These are phyloP conservation scores for Platycnemis pennipes DNA, from an alignment of 2,888 invertebrate species.

Conservation along the genomic window DNA sequence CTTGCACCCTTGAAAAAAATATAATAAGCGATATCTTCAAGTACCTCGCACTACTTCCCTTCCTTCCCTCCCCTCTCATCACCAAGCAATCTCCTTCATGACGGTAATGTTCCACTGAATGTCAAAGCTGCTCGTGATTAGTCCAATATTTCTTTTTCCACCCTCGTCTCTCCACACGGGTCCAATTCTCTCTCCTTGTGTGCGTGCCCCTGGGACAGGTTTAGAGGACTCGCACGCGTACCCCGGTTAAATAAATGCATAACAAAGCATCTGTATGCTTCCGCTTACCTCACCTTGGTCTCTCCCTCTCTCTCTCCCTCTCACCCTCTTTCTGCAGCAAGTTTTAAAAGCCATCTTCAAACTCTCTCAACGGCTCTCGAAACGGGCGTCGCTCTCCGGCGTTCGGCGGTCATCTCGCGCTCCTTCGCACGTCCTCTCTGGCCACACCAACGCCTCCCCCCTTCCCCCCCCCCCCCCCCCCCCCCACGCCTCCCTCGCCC, in stretches of 20 bases:
- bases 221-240: not conserved
- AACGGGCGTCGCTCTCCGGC: not conserved
- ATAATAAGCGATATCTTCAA: no score
- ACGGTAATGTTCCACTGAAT: no score
- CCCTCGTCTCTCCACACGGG: no score
- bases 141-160: not conserved
- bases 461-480: no score
- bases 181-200: no score
- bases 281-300: not conserved
- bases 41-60: no score
- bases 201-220: not conserved
- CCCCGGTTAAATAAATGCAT: not conserved
- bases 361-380: not conserved
- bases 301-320: no score
- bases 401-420: conserved; percentile 25
- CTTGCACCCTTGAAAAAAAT: no score
- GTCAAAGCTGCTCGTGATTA: no score
- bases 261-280: not conserved
- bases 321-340: not conserved
- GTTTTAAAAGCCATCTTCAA: not conserved
- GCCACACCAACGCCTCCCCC: no score
- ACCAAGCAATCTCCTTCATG: no score
- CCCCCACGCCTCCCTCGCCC: not conserved
- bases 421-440: not conserved
- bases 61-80: no score